Evolutionary conservation across 2,113 vertebrate genomes (phyloP), one percentile per base, ranked within the genome.

Genomic region (Myotis davidii): DNA sequence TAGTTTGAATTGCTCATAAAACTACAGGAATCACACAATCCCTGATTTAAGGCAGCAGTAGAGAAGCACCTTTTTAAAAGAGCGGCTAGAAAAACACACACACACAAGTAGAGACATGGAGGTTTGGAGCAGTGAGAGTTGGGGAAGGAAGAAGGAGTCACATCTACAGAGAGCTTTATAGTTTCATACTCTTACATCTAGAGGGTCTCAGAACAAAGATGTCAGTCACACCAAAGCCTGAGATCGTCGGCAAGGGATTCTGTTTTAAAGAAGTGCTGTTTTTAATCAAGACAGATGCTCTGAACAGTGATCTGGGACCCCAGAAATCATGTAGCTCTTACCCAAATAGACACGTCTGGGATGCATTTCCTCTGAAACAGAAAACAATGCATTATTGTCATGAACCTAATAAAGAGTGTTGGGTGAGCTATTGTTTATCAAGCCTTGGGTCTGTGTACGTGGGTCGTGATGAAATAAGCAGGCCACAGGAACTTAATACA

Each of bases 401-500:
- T 5, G 6, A 92, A 34, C 18, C 54, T 91, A 93, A 25, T 45
- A 70, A 85, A 88, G 89, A 84, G 13, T 48, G 37, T 59, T 37
- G 79, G 6, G 73, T 79, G 69, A 90, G 3, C 95, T 79, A 88
- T 95, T 97, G 87, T 98, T 97, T 96, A 93, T 54, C 0, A 2
- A 82, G 69, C 83, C 77, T 14, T 7, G 52, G 48, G 90, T 87
- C 86, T 97, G 95, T 78, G 88, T 78, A 90, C 94, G 77, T 42
- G 94, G 61, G 94, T 90, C 20, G 14, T 96, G 91, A 94, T 87
- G 91, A 97, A 97, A 94, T 50, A 94, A 90, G 94, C 91, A 85
- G 93, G 92, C 94, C 95, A 87, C 94, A 96, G 97, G 98, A 98
- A 98, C 94, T 91, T 81, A 95, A 88, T 61, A 81, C 76, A 79